Evolutionary conservation across 2,797 vertebrate species (phyloP), one percentile per base, ranked within the genome.

Genomic region (Mallotus villosus): DNA sequence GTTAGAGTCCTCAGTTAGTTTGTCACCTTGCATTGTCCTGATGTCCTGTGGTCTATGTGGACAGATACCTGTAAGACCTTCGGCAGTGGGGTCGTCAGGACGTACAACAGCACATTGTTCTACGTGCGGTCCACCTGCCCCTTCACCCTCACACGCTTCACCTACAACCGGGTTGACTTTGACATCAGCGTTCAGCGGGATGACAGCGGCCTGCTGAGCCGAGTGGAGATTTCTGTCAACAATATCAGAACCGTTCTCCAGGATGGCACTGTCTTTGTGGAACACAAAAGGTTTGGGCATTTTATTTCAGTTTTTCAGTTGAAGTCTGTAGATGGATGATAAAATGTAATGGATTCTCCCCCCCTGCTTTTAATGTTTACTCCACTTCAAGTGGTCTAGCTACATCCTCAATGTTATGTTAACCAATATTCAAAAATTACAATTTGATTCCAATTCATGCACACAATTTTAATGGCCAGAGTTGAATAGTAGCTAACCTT

Each of bases 41-140:
- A 41, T 11, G 22, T 17, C 1, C 37, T 3, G n/a, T 5, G 19
- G 41, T 62, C 63, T 6, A 12, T 75, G 53, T 59, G 72, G 67
- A 24, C 77, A 94, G 94, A 91, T 63, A 90, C 85, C 61, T 92
- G 91, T 70, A 86, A 72, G 68, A 94, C 92, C 0, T 95, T 90
- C 57, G 92, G 93, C 71, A 91, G 87, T 1, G 94, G 94, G 0
- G 70, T 86, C 0, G 65, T 91, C 41, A 83, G 85, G 80, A 79
- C 89, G 19, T 93, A 94, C 74, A 86, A 82, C 0, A 83, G 83
- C 24, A 67, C 7, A 0, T 32, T 74, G 51, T 94, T 89, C 80
- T 84, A 91, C 14, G 74, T 94, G 14, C 81, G 82, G 17, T 92
- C 94, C 4, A 71, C 86, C 0, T 95, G 94, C 68, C n/a, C 74